Evolutionary conservation across 2,888 invertebrate genomes (phyloP).

Genomic region (Thera obeliscata): DNA sequence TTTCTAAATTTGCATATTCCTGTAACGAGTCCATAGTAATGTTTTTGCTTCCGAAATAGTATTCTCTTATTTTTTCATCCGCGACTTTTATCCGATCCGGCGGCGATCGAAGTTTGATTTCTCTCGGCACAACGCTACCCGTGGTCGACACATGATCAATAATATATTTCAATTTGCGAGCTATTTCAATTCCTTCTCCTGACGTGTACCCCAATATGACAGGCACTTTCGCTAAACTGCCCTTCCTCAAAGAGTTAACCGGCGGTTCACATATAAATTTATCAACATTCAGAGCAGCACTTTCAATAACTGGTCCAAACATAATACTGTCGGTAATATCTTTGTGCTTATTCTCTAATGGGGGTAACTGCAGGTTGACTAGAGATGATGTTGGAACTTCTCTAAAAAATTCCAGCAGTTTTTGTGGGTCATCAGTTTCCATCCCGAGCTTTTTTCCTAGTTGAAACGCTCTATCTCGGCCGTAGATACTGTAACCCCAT

Average conservation of each 20-base stretch:
- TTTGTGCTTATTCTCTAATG: conserved; percentile 52
- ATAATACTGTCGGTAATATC: conserved; percentile 67
- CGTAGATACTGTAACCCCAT: conserved; percentile 71
- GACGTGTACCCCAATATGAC: conserved; percentile 74
- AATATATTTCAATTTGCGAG: conserved; percentile 57
- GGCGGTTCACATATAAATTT: conserved; percentile 67
- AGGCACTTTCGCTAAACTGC: conserved; percentile 65
- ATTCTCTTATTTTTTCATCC: conserved; percentile 64
- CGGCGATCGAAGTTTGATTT: conserved; percentile 66
- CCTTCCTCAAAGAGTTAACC: conserved; percentile 57
- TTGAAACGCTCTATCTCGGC: conserved; percentile 70
- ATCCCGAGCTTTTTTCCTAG: conserved; percentile 71
- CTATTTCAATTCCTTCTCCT: conserved; percentile 76
- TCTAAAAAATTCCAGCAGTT: conserved; percentile 67
- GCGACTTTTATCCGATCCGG: conserved; percentile 51
- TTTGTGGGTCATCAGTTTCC: conserved; percentile 65
- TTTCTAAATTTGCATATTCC: conserved; percentile 62
- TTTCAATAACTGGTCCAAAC: conserved; percentile 78
- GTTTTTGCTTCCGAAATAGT: conserved; percentile 63
- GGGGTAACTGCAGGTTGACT: conserved; percentile 66
- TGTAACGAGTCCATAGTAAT: conserved; percentile 59
- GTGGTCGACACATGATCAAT: conserved; percentile 50
- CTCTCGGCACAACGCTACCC: conserved; percentile 72
- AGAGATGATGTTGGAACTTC: conserved; percentile 60
- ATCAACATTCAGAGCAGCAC: conserved; percentile 53